Evolutionary conservation across 1,140 invertebrate genomes (phyloP).

Genomic region (Neotoxoptera formosana): DNA sequence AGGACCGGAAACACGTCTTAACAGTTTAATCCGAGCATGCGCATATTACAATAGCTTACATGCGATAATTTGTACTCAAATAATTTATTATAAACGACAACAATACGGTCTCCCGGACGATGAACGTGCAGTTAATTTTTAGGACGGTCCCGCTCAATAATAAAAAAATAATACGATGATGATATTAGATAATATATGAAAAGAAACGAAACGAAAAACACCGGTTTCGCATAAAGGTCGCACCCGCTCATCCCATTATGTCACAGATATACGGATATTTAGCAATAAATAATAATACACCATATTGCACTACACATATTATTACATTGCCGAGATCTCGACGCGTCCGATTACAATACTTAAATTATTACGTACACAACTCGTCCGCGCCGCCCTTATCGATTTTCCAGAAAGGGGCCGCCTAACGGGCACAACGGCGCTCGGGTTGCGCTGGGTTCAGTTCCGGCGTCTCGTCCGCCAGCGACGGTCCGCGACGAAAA

Average conservation of each 20-base stretch:
- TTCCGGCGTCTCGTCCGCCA: conserved; percentile 19
- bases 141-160: neutral
- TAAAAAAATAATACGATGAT: no score
- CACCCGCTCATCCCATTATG: no score
- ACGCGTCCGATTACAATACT: neutral
- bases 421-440: conserved; percentile 16
- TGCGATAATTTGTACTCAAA: neutral
- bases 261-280: no score
- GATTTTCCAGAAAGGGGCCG: conserved; percentile 49
- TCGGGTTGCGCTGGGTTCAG: conserved; percentile 32
- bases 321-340: neutral
- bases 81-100: neutral
- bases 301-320: neutral
- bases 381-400: conserved; percentile 39
- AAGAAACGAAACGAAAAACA: no score
- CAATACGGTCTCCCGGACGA: neutral
- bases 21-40: neutral
- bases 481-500: neutral
- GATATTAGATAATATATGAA: no score
- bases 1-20: neutral
- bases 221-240: no score
- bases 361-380: neutral
- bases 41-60: neutral
- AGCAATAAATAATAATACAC: no score
- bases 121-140: neutral